Conservation (phyloP, 2,888 invertebrate species). For the Eupithecia abbreviata region DNA sequence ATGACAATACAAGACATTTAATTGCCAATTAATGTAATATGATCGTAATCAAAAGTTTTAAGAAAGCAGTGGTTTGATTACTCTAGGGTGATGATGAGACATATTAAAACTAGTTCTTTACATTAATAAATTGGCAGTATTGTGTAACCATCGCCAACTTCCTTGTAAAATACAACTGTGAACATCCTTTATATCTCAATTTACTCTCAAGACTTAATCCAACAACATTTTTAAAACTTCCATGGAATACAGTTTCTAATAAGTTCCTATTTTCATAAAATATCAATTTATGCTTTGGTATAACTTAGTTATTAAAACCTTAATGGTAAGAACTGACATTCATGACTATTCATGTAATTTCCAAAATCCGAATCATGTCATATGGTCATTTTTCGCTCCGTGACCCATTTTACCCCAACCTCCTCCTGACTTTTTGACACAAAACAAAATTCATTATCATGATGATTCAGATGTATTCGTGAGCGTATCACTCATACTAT, state of each 20-base stretch:
- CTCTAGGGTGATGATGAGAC: not conserved
- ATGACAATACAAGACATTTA: slow-evolving; percentile 18
- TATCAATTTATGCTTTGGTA: not conserved
- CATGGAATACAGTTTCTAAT: not conserved
- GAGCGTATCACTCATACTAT: not conserved
- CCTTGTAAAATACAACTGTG: slow-evolving; percentile 8
- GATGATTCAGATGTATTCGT: not conserved
- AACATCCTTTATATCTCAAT: not conserved
- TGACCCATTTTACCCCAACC: not conserved
- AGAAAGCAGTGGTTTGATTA: not conserved
- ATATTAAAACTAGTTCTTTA: slow-evolving; percentile 21
- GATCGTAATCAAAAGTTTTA: not conserved
- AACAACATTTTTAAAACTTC: not conserved
- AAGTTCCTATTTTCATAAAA: not conserved
- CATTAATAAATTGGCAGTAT: slow-evolving; percentile 32
- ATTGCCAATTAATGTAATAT: slow-evolving; percentile 3
- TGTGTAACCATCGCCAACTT: slow-evolving; percentile 18
- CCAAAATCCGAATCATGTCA: not conserved
- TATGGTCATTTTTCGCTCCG: not conserved
- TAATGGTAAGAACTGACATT: not conserved
- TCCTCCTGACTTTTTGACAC: not conserved
- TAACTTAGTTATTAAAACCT: slow-evolving; percentile 1
- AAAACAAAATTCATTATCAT: not conserved
- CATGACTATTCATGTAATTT: not conserved
- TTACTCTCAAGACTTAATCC: not conserved